These are phyloP conservation scores for Chromobotia macracanthus DNA, from an alignment of 2,797 vertebrate genomes.

Conservation along the genomic window DNA sequence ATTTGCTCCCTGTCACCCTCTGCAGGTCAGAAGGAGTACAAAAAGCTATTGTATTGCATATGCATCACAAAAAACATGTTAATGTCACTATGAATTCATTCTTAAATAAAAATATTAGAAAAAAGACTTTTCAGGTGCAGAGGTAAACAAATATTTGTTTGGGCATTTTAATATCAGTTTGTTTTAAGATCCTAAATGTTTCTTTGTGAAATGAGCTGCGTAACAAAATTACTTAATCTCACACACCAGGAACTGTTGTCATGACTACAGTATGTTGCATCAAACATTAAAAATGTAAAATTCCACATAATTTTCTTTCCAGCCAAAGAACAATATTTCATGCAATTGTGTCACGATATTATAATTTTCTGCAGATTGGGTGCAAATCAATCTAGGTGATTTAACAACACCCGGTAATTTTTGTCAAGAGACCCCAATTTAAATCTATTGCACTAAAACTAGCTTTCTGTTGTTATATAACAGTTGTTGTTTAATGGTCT, in stretches of 20 bases:
- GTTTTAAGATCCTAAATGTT: too few relatives aligned
- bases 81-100: neutral
- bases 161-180: too few relatives aligned
- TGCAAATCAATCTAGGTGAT: neutral
- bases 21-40: neutral
- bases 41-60: neutral
- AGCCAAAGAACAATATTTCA: neutral
- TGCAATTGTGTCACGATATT: too few relatives aligned
- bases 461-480: neutral
- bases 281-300: neutral
- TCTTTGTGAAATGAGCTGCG: too few relatives aligned
- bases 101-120: too few relatives aligned
- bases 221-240: too few relatives aligned
- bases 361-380: neutral
- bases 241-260: neutral
- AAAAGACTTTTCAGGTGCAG: too few relatives aligned
- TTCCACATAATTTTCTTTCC: neutral
- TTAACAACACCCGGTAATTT: neutral
- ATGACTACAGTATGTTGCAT: neutral
- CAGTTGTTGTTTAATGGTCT: neutral
- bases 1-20: neutral
- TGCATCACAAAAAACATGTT: neutral
- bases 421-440: neutral
- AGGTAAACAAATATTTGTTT: too few relatives aligned
- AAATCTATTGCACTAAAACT: neutral